Evolutionary conservation across 2,797 vertebrate species (phyloP).

Genomic region (Helostoma temminkii): DNA sequence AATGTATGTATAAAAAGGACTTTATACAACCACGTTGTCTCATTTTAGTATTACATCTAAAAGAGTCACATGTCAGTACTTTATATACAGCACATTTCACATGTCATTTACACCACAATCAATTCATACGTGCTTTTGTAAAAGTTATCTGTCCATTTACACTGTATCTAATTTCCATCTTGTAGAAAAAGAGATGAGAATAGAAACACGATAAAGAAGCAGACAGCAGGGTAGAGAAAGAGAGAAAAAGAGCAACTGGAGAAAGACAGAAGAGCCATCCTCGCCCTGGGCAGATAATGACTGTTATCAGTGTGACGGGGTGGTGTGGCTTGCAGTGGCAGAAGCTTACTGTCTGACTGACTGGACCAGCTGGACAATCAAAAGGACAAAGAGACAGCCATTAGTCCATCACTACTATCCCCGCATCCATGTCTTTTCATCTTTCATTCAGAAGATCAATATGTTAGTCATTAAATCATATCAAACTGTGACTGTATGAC

Average conservation of each 20-base stretch:
- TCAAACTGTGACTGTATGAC: conserved; percentile 7
- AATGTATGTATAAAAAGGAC: too few relatives aligned
- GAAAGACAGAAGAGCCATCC: conserved; percentile 31
- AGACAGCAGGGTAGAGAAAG: not conserved
- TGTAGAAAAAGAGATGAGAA: not conserved
- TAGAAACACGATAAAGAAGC: too few relatives aligned
- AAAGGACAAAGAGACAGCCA: conserved; percentile 19
- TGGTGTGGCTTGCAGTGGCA: conserved; percentile 20
- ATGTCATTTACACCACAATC: not conserved
- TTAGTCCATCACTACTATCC: conserved; percentile 7
- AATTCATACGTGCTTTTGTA: not conserved
- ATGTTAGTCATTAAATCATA: not conserved
- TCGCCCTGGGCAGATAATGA: conserved; percentile 45
- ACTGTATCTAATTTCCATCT: not conserved
- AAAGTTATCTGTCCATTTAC: not conserved
- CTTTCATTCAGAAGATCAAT: not conserved
- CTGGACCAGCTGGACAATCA: conserved; percentile 53
- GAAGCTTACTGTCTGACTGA: conserved; percentile 24
- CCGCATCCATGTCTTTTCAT: not conserved
- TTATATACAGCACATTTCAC: not conserved
- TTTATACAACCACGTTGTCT: too few relatives aligned
- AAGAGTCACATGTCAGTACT: too few relatives aligned
- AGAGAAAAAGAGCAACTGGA: conserved; percentile 25
- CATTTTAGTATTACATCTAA: too few relatives aligned
- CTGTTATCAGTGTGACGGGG: conserved; percentile 44